Evolutionary conservation across 2,888 invertebrate genomes (phyloP), one percentile per base, ranked within the genome.

Genomic region (Mesoligia furuncula): DNA sequence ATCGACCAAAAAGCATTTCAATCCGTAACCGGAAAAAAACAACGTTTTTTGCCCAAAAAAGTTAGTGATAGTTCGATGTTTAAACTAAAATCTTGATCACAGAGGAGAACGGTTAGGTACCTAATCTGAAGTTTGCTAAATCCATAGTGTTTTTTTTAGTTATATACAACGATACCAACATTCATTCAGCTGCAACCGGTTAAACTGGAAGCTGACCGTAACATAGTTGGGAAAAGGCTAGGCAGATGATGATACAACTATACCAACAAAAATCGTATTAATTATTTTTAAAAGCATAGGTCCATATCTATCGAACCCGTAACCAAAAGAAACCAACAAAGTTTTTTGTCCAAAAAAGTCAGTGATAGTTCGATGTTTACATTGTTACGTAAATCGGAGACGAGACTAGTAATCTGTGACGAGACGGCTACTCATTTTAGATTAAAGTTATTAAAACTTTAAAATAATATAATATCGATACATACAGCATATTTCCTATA

Each of bases 61-160:
- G 64, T 57, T n/a, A 59, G 48, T 68, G 54, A 67, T 54, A 39
- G 51, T 74, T 76, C 24, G 27, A 39, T 48, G 5, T 59, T 66
- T 11, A 62, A 78, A 69, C 9, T 66, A n/a, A 71, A 62, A 62
- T 24, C n/a, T 62, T 36, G 64, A 59, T 73, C 48, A 45, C 3
- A 51, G 24, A 45, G 24, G 9, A 42, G 13, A 31, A 45, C 27
- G 65, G 59, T 66, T 76, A n/a, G n/a, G n/a, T n/a, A 39, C n/a
- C 65, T 65, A 48, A 78, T 75, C 73, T 75, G 6, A 71, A 80
- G 75, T 78, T n/a, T 17, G n/a, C 17, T 17, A 17, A 65, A 39
- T 67, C 1, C 15, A 24, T 8, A 24, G 8, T 31, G 5, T 20
- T 13, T 20, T 67, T 66, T 67, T 62, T 13, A 45, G 2, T 31